Base-by-base conservation (phyloP, 2,113 vertebrate genomes). In the Epinephelus lanceolatus region DNA sequence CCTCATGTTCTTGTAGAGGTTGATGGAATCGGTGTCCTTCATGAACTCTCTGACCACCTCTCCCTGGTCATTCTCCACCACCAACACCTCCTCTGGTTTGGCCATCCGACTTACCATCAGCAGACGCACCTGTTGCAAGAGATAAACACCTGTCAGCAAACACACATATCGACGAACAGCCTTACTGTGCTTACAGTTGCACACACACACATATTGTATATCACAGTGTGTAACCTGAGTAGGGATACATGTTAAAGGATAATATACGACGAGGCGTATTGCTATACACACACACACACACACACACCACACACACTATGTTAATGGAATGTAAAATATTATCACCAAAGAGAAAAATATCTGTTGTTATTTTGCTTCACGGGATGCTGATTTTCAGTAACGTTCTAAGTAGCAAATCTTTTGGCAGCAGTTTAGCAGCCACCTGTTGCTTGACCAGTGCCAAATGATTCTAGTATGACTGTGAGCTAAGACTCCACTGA, bases 1-100 rank as follows among this genome's bases (percentile, higher is more conserved):
- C 89, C 98, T 97, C 98, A 99, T 99, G 78, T 99, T 99, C 94
- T 99, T 99, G 94, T 99, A 99, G 33, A 99, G 95, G 92, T 99
- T 99, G 91, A 99, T 99, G 74, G 98, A 99, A 91, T 99, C 98
- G 0, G 98, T 99, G 91, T 99, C 98, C 95, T 99, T 99, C 98
- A 99, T 99, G 92, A 99, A 99, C 93, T 99, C 98, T 84, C 98
- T 93, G 61, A 99, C 98, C 83, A 99, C 98, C 93, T 99, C 98
- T 47, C 98, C 98, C 91, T 99, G 98, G 92, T 99, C 98, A 27
- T 99, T 99, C 94, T 99, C 98, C 92, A 99, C 98, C 86, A 99
- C 98, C 87, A 99, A 92, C 15, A 99, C 98, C 90, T 99, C 98
- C 89, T 99, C 98, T 3, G 98, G 98, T 85, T 99, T 99, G 74